Evolutionary conservation across 2,888 invertebrate genomes (phyloP), one percentile per base, ranked within the genome.

Genomic region (Chaetogeoica ovagalla): DNA sequence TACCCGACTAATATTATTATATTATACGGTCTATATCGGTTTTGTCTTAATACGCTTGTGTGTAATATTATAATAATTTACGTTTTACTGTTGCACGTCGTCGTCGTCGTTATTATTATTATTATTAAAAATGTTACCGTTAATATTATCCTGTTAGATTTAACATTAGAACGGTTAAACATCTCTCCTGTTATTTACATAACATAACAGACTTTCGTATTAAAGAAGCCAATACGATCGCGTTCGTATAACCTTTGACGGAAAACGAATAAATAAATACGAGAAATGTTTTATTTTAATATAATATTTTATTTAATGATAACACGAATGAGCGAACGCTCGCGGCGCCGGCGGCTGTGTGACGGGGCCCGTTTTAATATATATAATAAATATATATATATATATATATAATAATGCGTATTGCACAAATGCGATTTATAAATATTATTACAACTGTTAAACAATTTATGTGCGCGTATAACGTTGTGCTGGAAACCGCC

Each of bases 351-450:
- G 55, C 23, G 55, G 23, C 43, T 39, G 30, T 39, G 30, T 30
- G 30, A 30, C 30, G 30, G 30, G n/a, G n/a, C n/a, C 30, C 30
- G 30, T 30, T 30, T 30, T 30, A 30, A 2, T 30, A 30, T 30
- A 30, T n/a, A n/a, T n/a, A n/a, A n/a, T n/a, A n/a, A n/a, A n/a
- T n/a, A 48, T 21, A 21, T 30, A 55, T 55, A 65, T n/a, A 55
- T 65, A 39, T 39, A n/a, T 30, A 30, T 30, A 30, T 30, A 30
- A 4, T 30, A 30, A 30, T 30, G 30, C 30, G 30, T 30, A 73
- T 55, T 73, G 73, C 73, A n/a, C 52, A 30, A 73, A 43, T 30
- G 23, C 48, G 52, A 63, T 52, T n/a, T 63, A 30, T 30, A 30
- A n/a, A 73, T 63, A 55, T 63, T 57, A 59, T 59, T 55, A 65